Conservation (phyloP, 1,140 invertebrate genomes). For the Drosophila subobscura region DNA sequence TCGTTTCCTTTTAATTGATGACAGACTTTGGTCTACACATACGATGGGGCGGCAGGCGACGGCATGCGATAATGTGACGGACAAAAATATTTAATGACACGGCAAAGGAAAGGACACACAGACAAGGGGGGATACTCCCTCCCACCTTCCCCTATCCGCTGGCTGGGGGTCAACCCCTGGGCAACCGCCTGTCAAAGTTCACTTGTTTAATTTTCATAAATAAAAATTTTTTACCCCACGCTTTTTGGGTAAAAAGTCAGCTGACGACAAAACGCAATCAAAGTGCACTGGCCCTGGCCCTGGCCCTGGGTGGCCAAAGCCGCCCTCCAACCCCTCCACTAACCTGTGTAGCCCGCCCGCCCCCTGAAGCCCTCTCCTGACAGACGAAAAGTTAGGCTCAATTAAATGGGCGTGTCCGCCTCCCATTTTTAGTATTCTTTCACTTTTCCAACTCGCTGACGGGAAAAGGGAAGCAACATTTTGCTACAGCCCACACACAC, state of each 20-base stretch:
- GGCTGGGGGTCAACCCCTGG: slow-evolving; percentile 54
- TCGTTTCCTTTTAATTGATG: slow-evolving; percentile 56
- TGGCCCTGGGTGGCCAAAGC: slow-evolving; percentile 15
- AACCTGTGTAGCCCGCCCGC: background rate
- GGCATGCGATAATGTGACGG: slow-evolving; percentile 72
- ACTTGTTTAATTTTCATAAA: slow-evolving; percentile 81
- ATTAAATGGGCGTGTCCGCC: slow-evolving; percentile 68
- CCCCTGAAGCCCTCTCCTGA: no score
- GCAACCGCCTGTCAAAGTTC: slow-evolving; percentile 77
- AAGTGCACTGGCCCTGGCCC: slow-evolving; percentile 61
- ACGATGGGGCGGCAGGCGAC: slow-evolving; percentile 63
- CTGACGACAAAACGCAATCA: slow-evolving; percentile 69
- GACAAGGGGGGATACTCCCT: no score
- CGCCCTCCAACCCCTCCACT: background rate
- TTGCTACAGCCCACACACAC: no score
- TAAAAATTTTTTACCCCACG: slow-evolving; percentile 59
- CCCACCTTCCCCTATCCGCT: background rate
- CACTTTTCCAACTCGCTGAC: slow-evolving; percentile 33
- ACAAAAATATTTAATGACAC: slow-evolving; percentile 76
- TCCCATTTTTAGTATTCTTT: slow-evolving; percentile 6
- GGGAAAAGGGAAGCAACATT: background rate
- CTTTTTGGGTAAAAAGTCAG: slow-evolving; percentile 70
- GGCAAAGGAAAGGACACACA: slow-evolving; percentile 24
- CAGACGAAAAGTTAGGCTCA: slow-evolving; percentile 31
- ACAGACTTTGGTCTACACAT: slow-evolving; percentile 51